Percentiles rank a stretch among this genome's conserved stretches.
Evolutionary conservation across 2,113 vertebrate species (phyloP).

Genomic region (Xyliphius kryptos): DNA sequence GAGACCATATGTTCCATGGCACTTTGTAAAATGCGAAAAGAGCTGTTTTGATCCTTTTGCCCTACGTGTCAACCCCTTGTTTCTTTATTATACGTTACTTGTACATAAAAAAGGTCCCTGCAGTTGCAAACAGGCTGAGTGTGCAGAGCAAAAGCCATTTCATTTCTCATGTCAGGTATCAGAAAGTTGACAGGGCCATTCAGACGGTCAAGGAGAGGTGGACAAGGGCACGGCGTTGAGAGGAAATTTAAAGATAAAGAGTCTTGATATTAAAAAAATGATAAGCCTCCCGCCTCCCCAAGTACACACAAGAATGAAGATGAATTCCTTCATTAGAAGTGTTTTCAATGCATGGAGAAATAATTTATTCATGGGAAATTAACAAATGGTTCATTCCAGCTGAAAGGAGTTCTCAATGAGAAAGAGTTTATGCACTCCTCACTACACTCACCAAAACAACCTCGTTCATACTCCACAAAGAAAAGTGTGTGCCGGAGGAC

Average conservation of each 20-base stretch:
- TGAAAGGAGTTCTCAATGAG: constrained; percentile 45
- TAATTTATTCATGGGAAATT: constrained; percentile 65
- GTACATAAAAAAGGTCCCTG: too few species aligned
- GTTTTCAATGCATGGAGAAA: constrained; percentile 62
- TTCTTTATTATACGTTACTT: too few species aligned
- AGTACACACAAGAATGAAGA: constrained; percentile 45
- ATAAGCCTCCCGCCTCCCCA: background rate
- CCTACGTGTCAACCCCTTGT: too few species aligned
- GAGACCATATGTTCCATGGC: too few species aligned
- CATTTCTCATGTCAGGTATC: too few species aligned
- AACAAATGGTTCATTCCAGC: constrained; percentile 56
- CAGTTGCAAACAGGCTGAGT: too few species aligned
- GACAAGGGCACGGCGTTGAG: background rate
- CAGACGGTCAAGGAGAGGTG: background rate
- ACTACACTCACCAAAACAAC: constrained; percentile 12
- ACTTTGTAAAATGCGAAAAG: too few species aligned
- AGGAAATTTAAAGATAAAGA: background rate
- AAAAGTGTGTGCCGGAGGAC: constrained; percentile 47
- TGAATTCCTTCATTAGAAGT: constrained; percentile 60
- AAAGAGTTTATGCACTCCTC: constrained; percentile 48
- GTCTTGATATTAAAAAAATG: background rate
- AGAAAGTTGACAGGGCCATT: background rate
- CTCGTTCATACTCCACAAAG: constrained; percentile 49
- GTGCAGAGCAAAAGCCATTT: too few species aligned
- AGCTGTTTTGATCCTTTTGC: too few species aligned